These are phyloP conservation scores for Colletes collaris DNA, from an alignment of 2,888 invertebrate genomes.

Conservation along the genomic window DNA sequence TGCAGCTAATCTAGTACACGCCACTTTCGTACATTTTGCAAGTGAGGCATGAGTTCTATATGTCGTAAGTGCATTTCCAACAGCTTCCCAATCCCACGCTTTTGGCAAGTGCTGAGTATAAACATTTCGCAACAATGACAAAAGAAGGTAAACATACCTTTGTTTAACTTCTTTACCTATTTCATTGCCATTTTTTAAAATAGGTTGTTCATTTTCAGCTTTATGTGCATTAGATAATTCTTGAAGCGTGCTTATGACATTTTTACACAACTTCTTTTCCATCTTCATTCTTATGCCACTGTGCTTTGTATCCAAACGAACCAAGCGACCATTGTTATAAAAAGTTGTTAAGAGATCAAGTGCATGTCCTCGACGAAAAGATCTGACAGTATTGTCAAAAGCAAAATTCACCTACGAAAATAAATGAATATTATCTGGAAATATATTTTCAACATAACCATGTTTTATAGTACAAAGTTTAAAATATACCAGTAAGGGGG, in stretches of 20 bases:
- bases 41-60: constrained; percentile 81
- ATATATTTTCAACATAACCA: not conserved
- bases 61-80: constrained; percentile 79
- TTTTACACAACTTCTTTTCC: constrained; percentile 84
- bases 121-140: constrained; percentile 84
- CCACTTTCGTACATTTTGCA: constrained; percentile 82
- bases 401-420: constrained; percentile 83
- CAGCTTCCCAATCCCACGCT: constrained; percentile 82
- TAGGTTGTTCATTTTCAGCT: constrained; percentile 72
- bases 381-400: constrained; percentile 86
- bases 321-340: constrained; percentile 85
- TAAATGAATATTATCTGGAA: constrained; percentile 13
- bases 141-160: constrained; percentile 85
- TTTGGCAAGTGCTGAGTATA: constrained; percentile 74
- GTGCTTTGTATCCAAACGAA: constrained; percentile 82
- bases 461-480: constrained; percentile 4
- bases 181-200: constrained; percentile 34
- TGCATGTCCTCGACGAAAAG: constrained; percentile 88
- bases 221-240: constrained; percentile 76
- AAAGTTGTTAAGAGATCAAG: constrained; percentile 87
- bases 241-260: constrained; percentile 82
- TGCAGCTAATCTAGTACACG: constrained; percentile 83
- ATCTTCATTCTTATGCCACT: constrained; percentile 80
- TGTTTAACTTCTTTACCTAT: constrained; percentile 83
- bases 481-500: constrained; percentile 84